Percentiles rank a stretch among this genome's conserved stretches.
These are phyloP conservation scores for Magallana angulata DNA, from an alignment of 1,140 invertebrate genomes.

Conservation along the genomic window DNA sequence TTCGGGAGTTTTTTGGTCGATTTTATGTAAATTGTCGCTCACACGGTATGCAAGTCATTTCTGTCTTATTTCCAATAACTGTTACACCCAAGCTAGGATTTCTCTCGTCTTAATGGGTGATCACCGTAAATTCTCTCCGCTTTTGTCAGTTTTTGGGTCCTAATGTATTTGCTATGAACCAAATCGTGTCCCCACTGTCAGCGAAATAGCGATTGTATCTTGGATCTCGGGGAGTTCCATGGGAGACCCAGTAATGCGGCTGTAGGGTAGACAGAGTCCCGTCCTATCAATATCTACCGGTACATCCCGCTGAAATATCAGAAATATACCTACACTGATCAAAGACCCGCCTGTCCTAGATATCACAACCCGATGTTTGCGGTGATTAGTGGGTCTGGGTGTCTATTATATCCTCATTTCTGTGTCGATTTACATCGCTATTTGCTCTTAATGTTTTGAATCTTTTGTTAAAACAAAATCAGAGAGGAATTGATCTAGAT, in stretches of 20 bases:
- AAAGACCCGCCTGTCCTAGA: too few relatives aligned
- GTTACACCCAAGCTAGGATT: neutral
- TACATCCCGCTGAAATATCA: too few relatives aligned
- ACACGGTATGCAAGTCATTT: neutral
- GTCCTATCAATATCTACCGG: too few relatives aligned
- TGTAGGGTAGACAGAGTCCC: too few relatives aligned
- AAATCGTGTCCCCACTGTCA: neutral
- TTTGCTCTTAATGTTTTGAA: too few relatives aligned
- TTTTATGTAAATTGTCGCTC: neutral
- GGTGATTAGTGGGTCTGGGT: too few relatives aligned
- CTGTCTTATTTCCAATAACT: neutral
- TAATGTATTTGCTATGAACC: conserved; percentile 31
- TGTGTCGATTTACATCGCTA: too few relatives aligned
- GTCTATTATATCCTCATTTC: too few relatives aligned
- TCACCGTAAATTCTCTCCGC: neutral
- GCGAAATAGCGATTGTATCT: conserved; percentile 1
- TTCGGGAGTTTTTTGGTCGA: neutral
- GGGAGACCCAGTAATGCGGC: neutral
- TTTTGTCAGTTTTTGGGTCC: neutral
- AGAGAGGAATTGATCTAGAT: too few relatives aligned
- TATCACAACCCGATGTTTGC: too few relatives aligned
- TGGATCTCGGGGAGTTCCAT: neutral
- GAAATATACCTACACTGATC: too few relatives aligned
- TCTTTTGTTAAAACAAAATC: too few relatives aligned
- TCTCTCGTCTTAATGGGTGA: neutral